Conservation (phyloP, 2,888 invertebrate genomes). For the Cartodere bifasciata region DNA sequence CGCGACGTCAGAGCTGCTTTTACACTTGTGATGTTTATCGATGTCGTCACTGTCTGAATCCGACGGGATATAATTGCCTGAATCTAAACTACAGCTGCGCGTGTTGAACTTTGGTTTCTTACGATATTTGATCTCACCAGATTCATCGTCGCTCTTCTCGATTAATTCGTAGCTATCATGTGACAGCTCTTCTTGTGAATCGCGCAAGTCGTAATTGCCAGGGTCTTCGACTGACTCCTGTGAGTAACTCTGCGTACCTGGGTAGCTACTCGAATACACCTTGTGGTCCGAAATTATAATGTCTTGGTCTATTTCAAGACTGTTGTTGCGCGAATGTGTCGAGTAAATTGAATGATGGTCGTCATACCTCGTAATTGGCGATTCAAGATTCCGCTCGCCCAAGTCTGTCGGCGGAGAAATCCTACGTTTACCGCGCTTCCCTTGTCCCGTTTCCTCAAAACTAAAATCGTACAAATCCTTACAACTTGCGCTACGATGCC, state of each 20-base stretch:
- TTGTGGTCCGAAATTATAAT: constrained; percentile 51
- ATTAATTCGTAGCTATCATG: constrained; percentile 80
- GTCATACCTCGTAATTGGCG: constrained; percentile 61
- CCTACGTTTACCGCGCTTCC: constrained; percentile 44
- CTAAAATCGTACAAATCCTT: constrained; percentile 69
- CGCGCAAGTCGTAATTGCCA: constrained; percentile 49
- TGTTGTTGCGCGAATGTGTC: constrained; percentile 46
- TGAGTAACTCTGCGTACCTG: constrained; percentile 58
- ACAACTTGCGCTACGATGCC: constrained; percentile 73
- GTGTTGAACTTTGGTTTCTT: constrained; percentile 29
- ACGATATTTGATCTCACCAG: constrained; percentile 28
- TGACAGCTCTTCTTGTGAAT: constrained; percentile 75
- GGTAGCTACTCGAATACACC: constrained; percentile 77
- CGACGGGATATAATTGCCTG: constrained; percentile 63
- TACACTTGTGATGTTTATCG: constrained; percentile 45
- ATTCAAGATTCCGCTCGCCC: constrained; percentile 43
- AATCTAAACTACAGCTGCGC: constrained; percentile 62
- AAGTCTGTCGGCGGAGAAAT: constrained; percentile 31
- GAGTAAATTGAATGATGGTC: constrained; percentile 52
- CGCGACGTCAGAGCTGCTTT: constrained; percentile 55
- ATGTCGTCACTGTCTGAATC: constrained; percentile 55
- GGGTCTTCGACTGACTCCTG: constrained; percentile 53
- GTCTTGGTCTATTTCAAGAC: constrained; percentile 55
- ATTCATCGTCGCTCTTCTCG: constrained; percentile 59
- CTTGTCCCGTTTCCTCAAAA: constrained; percentile 57